Base-by-base conservation (phyloP, 2,888 invertebrate genomes). In the Apamea anceps region DNA sequence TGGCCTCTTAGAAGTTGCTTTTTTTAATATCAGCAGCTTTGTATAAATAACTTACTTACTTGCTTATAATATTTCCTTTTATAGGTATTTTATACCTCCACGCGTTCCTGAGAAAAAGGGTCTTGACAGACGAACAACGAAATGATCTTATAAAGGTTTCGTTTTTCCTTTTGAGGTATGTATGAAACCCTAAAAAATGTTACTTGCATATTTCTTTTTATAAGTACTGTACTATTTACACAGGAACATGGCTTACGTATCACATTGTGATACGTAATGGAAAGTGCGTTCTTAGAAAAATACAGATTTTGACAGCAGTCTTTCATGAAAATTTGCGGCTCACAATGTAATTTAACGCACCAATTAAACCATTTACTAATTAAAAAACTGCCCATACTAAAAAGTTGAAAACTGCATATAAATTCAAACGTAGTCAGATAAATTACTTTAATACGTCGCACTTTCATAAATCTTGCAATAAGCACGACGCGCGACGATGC, bases 391-490 rank as follows among this genome's bases (percentile, higher is more conserved):
- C 42, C 13, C 25, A 4, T 15, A 51, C 10, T 2, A 7, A n/a
- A 57, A 42, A 57, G 0, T 57, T 32, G 2, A 48, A 42, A 65
- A 76, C 76, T 70, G 60, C 77, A 57, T 12, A 57, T 37, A 72
- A 37, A 75, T 77, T 66, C 3, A 45, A 67, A 62, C 13, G 51
- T 28, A 57, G 60, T 65, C 51, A 45, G 13, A 60, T 25, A 54
- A 76, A 74, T 74, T 45, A 57, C 65, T 84, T 54, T 42, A 75
- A 80, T 62, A 45, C 12, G 42, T 68, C 15, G 28, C 57, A 65
- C 15, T 77, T 73, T 71, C 21, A 71, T 73, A 78, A 76, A 85
- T 78, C 54, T 71, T 51, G 67, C 45, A 84, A 73, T 77, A 77
- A 75, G 79, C 84, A 79, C n/a, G 84, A 32, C 32, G 51, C 13